Conservation (phyloP, 2,888 invertebrate genomes). For the Dynastes maya region DNA sequence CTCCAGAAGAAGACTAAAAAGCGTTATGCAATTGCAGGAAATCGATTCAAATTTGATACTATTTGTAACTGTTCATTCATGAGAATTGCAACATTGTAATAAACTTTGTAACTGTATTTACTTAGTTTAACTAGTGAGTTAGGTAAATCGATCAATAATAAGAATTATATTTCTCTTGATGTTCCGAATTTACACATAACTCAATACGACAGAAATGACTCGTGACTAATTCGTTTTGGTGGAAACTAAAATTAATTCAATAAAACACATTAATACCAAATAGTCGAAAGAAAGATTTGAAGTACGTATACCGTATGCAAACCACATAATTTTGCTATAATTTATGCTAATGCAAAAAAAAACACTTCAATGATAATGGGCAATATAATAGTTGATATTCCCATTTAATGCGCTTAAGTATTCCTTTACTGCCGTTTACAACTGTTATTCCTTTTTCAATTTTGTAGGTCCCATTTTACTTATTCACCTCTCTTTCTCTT, state of each 20-base stretch:
- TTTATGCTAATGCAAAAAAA: not conserved
- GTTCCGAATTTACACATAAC: too few species aligned
- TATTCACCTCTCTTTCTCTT: constrained; percentile 19
- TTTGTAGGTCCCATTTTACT: constrained; percentile 24
- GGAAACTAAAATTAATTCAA: not conserved
- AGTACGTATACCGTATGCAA: not conserved
- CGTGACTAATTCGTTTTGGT: too few species aligned
- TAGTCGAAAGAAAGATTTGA: not conserved
- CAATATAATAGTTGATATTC: not conserved
- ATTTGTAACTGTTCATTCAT: not conserved
- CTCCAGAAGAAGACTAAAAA: not conserved
- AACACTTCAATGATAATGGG: not conserved
- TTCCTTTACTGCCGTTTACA: constrained; percentile 1
- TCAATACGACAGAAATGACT: too few species aligned
- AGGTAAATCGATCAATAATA: too few species aligned
- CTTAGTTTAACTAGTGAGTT: not conserved
- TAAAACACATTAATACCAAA: not conserved
- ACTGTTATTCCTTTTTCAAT: constrained; percentile 18
- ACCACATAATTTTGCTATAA: constrained; percentile 1
- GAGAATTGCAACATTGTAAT: not conserved
- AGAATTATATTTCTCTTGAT: too few species aligned
- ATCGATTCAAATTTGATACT: not conserved
- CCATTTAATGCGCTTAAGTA: not conserved
- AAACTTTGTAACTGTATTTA: not conserved
- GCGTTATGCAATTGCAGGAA: not conserved